Evolutionary conservation across 1,140 invertebrate genomes (phyloP), one percentile per base, ranked within the genome.

Genomic region (Drosophila sturtevanti): DNA sequence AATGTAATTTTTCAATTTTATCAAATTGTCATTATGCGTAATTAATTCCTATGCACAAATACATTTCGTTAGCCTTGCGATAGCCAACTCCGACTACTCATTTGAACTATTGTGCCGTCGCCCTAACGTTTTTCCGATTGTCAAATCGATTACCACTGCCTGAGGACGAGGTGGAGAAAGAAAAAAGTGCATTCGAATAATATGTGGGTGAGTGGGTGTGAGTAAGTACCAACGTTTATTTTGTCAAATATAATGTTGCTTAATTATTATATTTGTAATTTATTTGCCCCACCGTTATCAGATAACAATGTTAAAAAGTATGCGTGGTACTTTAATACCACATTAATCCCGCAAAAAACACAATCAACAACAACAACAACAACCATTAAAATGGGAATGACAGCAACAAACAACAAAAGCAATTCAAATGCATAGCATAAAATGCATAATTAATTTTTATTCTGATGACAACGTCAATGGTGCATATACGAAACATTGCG

Each of bases 401-500:
- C 73, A 59, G 14, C 21, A 37, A 64, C 37, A 60, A 63, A 54
- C 81, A 85, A 77, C 72, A 85, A 77, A 71, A 89, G 81, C 85
- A 84, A 89, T 84, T 84, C 85, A 89, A 89, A 87, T 87, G 84
- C 82, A 68, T 79, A 72, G 80, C 82, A 91, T 91, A 89, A 85
- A 91, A 91, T 91, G 89, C 90, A 91, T 91, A 91, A 91, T 91
- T 91, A 91, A 91, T 91, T 91, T 91, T 91, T 91, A 90, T 91
- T 91, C 91, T 91, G 89, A 91, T 91, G 89, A 91, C 89, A 91
- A 91, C 89, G 81, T 91, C 89, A 89, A 80, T 89, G 73, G 76
- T 66, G 54, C 75, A 63, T 60, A n/a, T 56, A 71, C 71, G 61
- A 63, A 44, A 63, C 73, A 22, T 37, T 1, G 16, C 9, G 5